Evolutionary conservation across 2,888 invertebrate species (phyloP).

Genomic region (Tenthredo amoena): DNA sequence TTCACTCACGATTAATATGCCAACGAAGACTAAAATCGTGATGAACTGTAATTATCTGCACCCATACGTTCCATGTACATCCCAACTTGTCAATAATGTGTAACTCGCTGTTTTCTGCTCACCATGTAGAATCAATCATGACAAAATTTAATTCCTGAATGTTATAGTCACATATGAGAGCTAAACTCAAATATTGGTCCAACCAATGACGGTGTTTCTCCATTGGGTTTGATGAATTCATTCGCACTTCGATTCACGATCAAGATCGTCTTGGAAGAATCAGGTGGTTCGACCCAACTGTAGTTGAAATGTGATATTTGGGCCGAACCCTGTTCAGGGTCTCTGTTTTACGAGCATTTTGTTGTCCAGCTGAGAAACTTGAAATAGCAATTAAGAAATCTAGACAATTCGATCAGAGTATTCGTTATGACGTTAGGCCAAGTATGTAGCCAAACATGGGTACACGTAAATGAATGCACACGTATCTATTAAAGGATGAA

Average conservation of each 20-base stretch:
- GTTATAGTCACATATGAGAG: not conserved
- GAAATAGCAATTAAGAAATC: not conserved
- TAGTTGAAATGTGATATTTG: not conserved
- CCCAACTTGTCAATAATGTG: not conserved
- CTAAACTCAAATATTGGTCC: not conserved
- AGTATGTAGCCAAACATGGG: not conserved
- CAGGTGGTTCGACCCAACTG: not conserved
- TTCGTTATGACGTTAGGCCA: not conserved
- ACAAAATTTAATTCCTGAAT: not conserved
- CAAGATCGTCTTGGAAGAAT: not conserved
- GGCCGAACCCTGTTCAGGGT: not conserved
- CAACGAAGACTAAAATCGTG: not conserved
- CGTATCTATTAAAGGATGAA: not conserved
- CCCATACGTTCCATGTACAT: not conserved
- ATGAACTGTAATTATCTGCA: not conserved
- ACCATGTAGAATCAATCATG: not conserved
- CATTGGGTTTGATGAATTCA: not conserved
- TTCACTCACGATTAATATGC: not conserved
- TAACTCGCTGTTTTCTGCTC: not conserved
- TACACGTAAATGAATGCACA: not conserved
- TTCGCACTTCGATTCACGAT: not conserved
- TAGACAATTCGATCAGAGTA: not conserved
- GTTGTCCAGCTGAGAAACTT: not conserved
- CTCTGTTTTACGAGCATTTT: not conserved
- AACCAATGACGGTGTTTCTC: not conserved